Percentiles rank a stretch among this genome's conserved stretches.
phyloP scores from a whole-genome alignment of 1,140 invertebrate species.

The Contarinia nasturtii region DNA sequence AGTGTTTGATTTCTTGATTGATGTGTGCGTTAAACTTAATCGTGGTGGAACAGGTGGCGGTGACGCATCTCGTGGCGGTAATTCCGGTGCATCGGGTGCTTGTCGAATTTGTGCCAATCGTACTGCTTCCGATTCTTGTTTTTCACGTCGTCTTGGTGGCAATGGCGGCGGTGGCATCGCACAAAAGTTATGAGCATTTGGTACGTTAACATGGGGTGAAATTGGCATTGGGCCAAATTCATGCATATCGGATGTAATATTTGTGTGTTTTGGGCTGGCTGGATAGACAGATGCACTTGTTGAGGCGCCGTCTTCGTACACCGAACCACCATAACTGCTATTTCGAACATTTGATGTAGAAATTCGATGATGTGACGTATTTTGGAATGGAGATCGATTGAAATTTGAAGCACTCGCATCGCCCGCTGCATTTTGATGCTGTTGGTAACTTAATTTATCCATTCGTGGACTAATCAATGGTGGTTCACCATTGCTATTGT shows the following conservation, averaged over 20 bases:
- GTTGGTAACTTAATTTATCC: slow-evolving; percentile 4
- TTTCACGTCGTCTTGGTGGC: slow-evolving; percentile 19
- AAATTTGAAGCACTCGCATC: slow-evolving; percentile 5
- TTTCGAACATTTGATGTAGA: background rate
- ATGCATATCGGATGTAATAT: background rate
- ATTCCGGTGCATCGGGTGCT: slow-evolving; percentile 22
- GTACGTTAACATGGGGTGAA: slow-evolving; percentile 23
- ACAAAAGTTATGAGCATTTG: slow-evolving; percentile 15
- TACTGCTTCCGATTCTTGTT: slow-evolving; percentile 8
- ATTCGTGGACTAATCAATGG: slow-evolving; percentile 17
- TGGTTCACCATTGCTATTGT: slow-evolving; percentile 11
- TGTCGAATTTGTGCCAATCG: slow-evolving; percentile 21
- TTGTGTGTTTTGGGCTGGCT: background rate
- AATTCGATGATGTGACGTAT: background rate
- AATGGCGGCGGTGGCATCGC: slow-evolving; percentile 18
- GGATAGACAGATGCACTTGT: background rate
- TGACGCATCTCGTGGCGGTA: slow-evolving; percentile 5
- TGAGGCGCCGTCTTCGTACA: background rate
- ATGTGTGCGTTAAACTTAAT: background rate
- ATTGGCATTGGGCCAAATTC: slow-evolving; percentile 12
- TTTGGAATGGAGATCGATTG: slow-evolving; percentile 21
- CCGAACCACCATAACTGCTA: background rate
- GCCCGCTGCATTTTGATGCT: background rate
- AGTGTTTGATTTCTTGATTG: background rate
- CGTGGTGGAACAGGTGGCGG: background rate